Conservation (phyloP, 2,888 invertebrate genomes). For the Ochlodes sylvanus region DNA sequence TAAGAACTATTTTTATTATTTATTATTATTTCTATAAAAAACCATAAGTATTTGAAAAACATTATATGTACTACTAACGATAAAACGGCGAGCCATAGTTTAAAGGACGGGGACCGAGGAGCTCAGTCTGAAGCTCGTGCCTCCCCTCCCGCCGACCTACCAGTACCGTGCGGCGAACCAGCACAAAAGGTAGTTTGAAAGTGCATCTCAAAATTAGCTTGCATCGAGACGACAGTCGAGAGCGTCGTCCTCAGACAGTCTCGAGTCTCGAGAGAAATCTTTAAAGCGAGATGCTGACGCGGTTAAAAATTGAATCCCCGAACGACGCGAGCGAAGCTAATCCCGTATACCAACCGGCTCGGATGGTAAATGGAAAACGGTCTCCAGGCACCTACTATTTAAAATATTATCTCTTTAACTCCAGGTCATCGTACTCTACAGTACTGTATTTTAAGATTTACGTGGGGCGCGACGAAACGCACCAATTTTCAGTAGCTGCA, state of each 20-base stretch:
- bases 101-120: too few relatives aligned
- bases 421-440: neutral
- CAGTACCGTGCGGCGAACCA: neutral
- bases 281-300: conserved; percentile 26
- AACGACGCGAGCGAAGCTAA: neutral
- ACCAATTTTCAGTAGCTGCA: too few relatives aligned
- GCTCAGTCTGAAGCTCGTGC: too few relatives aligned
- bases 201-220: conserved; percentile 10
- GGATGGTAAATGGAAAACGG: too few relatives aligned
- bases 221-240: conserved; percentile 25
- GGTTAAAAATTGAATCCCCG: conserved; percentile 19
- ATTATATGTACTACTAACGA: too few relatives aligned
- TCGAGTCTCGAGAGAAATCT: conserved; percentile 35
- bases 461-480: too few relatives aligned
- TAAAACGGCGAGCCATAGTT: too few relatives aligned
- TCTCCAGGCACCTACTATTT: too few relatives aligned
- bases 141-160: neutral
- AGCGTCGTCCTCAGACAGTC: conserved; percentile 34
- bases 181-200: conserved; percentile 3
- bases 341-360: neutral
- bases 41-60: too few relatives aligned
- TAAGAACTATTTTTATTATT: too few relatives aligned
- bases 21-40: too few relatives aligned
- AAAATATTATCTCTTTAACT: neutral
- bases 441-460: too few relatives aligned